Evolutionary conservation across 2,888 invertebrate species (phyloP), one percentile per base, ranked within the genome.

Genomic region (Melieria picta): DNA sequence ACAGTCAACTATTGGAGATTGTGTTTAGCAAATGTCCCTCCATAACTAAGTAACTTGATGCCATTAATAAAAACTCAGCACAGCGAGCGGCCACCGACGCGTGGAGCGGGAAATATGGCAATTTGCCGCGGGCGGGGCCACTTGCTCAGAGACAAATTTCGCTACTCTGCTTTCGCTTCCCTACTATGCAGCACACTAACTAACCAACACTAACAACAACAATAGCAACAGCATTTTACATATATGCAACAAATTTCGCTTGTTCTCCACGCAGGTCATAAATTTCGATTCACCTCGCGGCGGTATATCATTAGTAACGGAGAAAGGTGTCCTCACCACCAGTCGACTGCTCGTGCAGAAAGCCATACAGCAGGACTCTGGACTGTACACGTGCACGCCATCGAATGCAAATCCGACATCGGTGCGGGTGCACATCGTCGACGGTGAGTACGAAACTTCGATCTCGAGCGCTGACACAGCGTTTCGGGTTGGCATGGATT

Each of bases 211-310:
- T n/a, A 50, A 50, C 52, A 46, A 16, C 63, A 10, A 63, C n/a
- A 47, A 11, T 43, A 13, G 47, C n/a, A 11, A 46, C n/a, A 4
- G 4, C 10, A 46, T 10, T 11, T 57, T 5, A 16, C 60, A 46
- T 42, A 48, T 4, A 60, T 11, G 10, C n/a, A n/a, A 50, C 52
- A 50, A 50, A 30, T 30, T 30, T 30, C 2, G 30, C 30, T 46
- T 9, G 10, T 52, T 11, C 72, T 71, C 9, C 48, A 58, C 87
- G 77, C 89, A 94, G 92, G 91, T 92, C 82, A 95, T 95, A 89
- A 95, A 94, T 89, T 96, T 95, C 88, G 95, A 95, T 88, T 95
- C 95, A 71, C 94, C 94, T 50, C 90, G 95, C 66, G 95, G 95
- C 60, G 95, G 95, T 57, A 93, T 95, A 87, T 94, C 94, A 81